Conservation (phyloP, 30 jellyfish, hydroid and myxozoan species). For the Clytia hemisphaerica region DNA sequence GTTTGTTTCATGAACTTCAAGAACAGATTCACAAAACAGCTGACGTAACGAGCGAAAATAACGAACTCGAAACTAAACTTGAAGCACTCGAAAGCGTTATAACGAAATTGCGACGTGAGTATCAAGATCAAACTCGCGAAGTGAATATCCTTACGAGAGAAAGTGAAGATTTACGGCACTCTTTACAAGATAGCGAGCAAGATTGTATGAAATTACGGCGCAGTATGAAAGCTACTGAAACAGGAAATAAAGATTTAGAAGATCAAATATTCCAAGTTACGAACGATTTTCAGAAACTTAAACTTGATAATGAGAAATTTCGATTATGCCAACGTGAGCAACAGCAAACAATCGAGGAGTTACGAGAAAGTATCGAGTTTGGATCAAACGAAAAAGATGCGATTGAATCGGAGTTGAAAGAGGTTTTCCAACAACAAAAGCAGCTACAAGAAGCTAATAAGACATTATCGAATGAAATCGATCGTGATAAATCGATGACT, state of each 20-base stretch:
- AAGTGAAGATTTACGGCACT: slow-evolving; percentile 61
- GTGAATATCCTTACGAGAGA: slow-evolving; percentile 46
- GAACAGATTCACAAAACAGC: slow-evolving; percentile 45
- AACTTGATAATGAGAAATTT: slow-evolving; percentile 37
- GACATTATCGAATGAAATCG: background rate
- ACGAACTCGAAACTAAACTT: slow-evolving; percentile 54
- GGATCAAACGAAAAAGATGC: background rate
- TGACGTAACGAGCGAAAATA: slow-evolving; percentile 16
- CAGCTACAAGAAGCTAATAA: background rate
- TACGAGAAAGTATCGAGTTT: background rate
- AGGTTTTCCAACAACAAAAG: background rate
- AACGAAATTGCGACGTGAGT: slow-evolving; percentile 50
- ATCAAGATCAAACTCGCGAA: slow-evolving; percentile 75
- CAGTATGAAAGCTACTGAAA: slow-evolving; percentile 54
- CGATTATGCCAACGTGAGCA: slow-evolving; percentile 24
- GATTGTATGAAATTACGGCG: slow-evolving; percentile 52
- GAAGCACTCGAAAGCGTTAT: slow-evolving; percentile 36
- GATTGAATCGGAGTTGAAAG: slow-evolving; percentile 3
- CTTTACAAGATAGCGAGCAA: slow-evolving; percentile 58
- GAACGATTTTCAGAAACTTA: slow-evolving; percentile 62
- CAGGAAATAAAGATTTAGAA: slow-evolving; percentile 76
- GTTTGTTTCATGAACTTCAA: slow-evolving; percentile 45
- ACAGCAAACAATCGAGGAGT: slow-evolving; percentile 12
- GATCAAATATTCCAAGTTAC: slow-evolving; percentile 78
- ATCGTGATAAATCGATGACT: slow-evolving; percentile 3